Evolutionary conservation across 2,113 vertebrate genomes (phyloP).

Genomic region (Scomber scombrus): DNA sequence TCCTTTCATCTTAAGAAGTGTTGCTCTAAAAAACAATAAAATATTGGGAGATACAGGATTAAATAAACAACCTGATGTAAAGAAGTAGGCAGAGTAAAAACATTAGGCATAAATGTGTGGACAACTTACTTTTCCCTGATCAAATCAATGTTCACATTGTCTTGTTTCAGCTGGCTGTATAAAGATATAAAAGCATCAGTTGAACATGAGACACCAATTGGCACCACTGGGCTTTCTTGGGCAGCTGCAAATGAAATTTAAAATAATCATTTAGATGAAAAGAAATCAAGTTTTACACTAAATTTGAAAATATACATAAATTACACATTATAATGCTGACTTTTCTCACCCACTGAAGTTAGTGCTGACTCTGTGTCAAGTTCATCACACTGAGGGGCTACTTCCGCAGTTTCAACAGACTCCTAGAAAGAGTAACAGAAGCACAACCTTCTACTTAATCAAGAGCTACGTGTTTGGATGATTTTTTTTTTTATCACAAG

Average conservation of each 20-base stretch:
- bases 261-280: too few species aligned
- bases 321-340: background rate
- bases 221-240: background rate
- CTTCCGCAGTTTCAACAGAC: slow-evolving; percentile 6
- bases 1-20: slow-evolving; percentile 21
- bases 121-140: slow-evolving; percentile 49
- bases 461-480: background rate
- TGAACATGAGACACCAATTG: background rate
- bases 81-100: background rate
- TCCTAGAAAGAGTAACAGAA: slow-evolving; percentile 26
- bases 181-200: background rate
- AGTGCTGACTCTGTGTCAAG: background rate
- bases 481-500: background rate
- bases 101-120: background rate
- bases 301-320: background rate
- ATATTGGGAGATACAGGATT: too few species aligned
- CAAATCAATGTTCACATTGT: slow-evolving; percentile 1
- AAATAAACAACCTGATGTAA: background rate
- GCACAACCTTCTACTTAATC: background rate
- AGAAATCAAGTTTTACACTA: too few species aligned
- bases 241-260: slow-evolving; percentile 6
- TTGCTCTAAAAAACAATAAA: slow-evolving; percentile 30
- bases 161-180: background rate
- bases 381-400: background rate
- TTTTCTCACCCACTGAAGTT: slow-evolving; percentile 3